Conservation (phyloP, 2,888 invertebrate genomes). For the Synergus laeviventris region DNA sequence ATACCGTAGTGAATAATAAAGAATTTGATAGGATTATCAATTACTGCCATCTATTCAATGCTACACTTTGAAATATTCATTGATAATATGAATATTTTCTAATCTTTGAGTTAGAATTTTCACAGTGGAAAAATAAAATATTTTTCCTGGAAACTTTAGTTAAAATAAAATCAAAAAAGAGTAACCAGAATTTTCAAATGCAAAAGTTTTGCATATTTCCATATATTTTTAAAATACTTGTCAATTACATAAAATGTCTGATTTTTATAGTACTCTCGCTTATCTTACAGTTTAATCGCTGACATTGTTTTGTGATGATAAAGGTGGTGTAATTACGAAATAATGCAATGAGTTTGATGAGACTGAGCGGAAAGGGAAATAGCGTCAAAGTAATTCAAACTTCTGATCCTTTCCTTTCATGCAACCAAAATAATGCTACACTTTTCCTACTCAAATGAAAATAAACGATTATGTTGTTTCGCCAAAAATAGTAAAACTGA, state of each 20-base stretch:
- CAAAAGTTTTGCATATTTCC: neutral
- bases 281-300: slow-evolving; percentile 10
- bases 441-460: neutral
- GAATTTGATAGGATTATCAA: neutral
- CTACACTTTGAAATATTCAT: neutral
- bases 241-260: slow-evolving; percentile 23
- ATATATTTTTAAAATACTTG: slow-evolving; percentile 19
- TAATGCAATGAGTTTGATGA: slow-evolving; percentile 40
- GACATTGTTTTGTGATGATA: slow-evolving; percentile 11
- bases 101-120: neutral
- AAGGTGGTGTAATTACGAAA: neutral
- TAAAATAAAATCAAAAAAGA: neutral
- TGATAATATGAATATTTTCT: neutral
- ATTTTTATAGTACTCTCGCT: slow-evolving; percentile 7
- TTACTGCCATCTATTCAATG: neutral
- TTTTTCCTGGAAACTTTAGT: neutral
- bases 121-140: neutral
- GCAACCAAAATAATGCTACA: neutral
- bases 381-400: slow-evolving; percentile 16
- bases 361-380: slow-evolving; percentile 38
- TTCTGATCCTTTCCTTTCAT: slow-evolving; percentile 22
- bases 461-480: neutral
- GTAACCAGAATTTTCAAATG: neutral
- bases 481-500: neutral
- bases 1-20: neutral